Conservation (phyloP, 1,140 invertebrate genomes). For the Aplysia californica region DNA sequence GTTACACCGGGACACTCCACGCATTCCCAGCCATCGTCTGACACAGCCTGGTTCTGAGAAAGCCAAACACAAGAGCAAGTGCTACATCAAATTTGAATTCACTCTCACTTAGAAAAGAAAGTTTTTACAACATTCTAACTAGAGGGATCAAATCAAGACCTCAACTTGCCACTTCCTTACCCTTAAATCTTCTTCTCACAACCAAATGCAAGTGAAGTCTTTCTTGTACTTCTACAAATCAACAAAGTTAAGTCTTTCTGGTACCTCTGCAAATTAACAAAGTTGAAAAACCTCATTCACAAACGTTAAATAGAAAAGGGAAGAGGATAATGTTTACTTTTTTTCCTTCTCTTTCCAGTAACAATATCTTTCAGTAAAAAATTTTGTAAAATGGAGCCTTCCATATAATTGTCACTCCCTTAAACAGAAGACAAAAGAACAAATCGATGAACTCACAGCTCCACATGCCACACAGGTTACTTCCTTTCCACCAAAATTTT, state of each 20-base stretch:
- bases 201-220: not conserved
- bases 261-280: not conserved
- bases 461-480: constrained; percentile 51
- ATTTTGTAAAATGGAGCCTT: not conserved
- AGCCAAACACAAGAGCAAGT: not conserved
- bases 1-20: constrained; percentile 28
- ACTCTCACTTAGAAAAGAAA: too few species aligned
- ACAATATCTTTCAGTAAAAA: too few species aligned
- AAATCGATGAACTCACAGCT: constrained; percentile 3
- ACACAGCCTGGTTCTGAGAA: constrained; percentile 34
- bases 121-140: not conserved
- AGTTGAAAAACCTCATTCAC: not conserved
- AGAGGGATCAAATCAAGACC: not conserved
- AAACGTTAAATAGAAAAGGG: not conserved
- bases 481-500: constrained; percentile 50
- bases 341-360: too few species aligned
- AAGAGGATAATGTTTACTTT: not conserved
- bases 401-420: not conserved
- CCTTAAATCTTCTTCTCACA: too few species aligned
- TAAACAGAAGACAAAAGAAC: not conserved
- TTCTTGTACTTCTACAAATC: not conserved
- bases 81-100: not conserved
- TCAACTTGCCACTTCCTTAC: too few species aligned
- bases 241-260: not conserved
- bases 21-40: constrained; percentile 50